These are phyloP conservation scores for Drosophila pectinifera DNA, from an alignment of 1,140 invertebrate genomes.

Conservation along the genomic window DNA sequence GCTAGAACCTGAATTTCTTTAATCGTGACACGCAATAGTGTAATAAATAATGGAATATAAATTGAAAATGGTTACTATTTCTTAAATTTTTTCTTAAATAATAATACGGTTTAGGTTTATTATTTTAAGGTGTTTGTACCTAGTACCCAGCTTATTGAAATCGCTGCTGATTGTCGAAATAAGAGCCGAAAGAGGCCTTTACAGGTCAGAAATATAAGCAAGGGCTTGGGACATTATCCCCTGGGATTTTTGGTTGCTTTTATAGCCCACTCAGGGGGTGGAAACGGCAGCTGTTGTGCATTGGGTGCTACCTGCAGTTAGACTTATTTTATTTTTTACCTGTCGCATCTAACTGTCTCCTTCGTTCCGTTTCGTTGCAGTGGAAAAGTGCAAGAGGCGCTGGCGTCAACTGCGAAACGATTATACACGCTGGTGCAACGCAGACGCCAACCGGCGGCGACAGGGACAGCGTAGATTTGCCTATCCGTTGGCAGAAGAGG, in stretches of 20 bases:
- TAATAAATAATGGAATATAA: no score
- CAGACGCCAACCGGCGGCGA: conserved; percentile 25
- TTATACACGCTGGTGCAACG: conserved; percentile 44
- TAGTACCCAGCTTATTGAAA: not conserved
- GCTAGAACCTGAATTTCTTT: no score
- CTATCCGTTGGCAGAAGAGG: conserved; percentile 35
- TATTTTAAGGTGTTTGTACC: no score
- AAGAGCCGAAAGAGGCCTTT: no score
- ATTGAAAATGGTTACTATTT: no score
- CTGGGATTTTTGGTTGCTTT: not conserved
- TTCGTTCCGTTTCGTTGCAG: conserved; percentile 25
- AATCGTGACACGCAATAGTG: no score
- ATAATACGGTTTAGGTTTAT: no score
- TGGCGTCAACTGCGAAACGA: conserved; percentile 69
- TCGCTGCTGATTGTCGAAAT: not conserved
- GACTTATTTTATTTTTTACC: conserved; percentile 22
- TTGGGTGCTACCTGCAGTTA: conserved; percentile 13
- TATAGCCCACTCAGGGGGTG: conserved; percentile 7
- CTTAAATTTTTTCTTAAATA: no score
- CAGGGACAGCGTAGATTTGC: conserved; percentile 17
- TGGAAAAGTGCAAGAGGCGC: conserved; percentile 63
- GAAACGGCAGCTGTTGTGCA: not conserved
- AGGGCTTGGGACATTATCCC: not conserved
- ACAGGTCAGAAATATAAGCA: not conserved
- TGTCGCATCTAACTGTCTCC: conserved; percentile 3